Evolutionary conservation across 2,797 vertebrate genomes (phyloP), one percentile per base, ranked within the genome.

Genomic region (Myoxocephalus aenaeus): DNA sequence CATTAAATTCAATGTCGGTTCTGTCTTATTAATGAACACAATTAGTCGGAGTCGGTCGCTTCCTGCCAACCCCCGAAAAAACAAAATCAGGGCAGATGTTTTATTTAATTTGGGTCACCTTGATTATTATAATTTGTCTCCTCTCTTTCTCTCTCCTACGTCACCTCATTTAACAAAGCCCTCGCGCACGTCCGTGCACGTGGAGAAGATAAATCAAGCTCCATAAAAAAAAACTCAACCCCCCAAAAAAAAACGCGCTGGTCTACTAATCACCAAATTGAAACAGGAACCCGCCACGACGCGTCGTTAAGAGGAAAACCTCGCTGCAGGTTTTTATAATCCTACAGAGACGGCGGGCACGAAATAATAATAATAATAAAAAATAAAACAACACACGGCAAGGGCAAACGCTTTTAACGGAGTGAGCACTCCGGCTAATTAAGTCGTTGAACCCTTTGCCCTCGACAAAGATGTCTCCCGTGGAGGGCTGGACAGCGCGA

Each of bases 401-500:
- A 92, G 91, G 86, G 85, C 87, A 83, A 83, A 78, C 54, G 87
- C 65, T 20, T 82, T 87, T 67, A 79, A 71, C 71, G 70, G 36
- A 65, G 83, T 3, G 81, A 87, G 90, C 92, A 93, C 92, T 94
- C 85, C 75, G 77, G 85, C 81, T 94, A 93, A 95, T 94, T 90
- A 93, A 92, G 89, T 46, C 86, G 32, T 80, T 90, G 89, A 93
- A 91, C 92, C 87, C 85, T 69, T 6, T 91, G 91, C 92, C 93
- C 93, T 89, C 83, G 70, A 86, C 83, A 88, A 92, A 93, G 69
- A 94, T 89, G 91, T 90, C 90, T 79, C 27, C 88, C 56, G 15
- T n/a, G 20, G 54, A 62, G 65, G 72, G 75, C 18, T n/a, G 72
- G 73, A 1, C 46, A 3, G 25, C 4, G 7, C 25, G 25, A 3